These are phyloP conservation scores for Yponomeuta evonymella DNA, from an alignment of 2,888 invertebrate genomes.

Conservation along the genomic window DNA sequence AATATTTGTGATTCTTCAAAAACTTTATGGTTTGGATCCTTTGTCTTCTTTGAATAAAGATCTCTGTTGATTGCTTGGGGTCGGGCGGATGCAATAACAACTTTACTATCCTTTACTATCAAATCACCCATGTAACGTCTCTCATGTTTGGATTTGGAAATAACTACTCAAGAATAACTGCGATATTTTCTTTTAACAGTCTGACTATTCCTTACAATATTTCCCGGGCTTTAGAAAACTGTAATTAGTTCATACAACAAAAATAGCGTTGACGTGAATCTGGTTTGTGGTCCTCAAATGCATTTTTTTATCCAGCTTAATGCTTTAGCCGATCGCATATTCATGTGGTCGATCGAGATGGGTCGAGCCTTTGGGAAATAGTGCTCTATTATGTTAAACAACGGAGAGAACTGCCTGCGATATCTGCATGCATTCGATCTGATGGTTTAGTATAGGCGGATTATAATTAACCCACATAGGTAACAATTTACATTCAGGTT, in stretches of 20 bases:
- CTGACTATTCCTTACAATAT: too few species aligned
- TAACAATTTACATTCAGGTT: slow-evolving; percentile 27
- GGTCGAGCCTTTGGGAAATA: slow-evolving; percentile 28
- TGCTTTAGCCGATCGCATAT: slow-evolving; percentile 29
- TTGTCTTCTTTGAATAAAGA: too few species aligned
- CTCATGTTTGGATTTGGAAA: too few species aligned
- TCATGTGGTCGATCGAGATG: slow-evolving; percentile 27
- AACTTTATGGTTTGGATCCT: too few species aligned
- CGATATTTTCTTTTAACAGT: too few species aligned
- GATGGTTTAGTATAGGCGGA: slow-evolving; percentile 17
- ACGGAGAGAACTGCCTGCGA: neutral
- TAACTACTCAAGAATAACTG: too few species aligned
- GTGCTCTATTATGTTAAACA: slow-evolving; percentile 23
- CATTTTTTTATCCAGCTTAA: slow-evolving; percentile 31
- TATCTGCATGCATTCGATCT: neutral
- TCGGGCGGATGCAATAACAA: too few species aligned
- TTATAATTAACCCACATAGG: slow-evolving; percentile 34
- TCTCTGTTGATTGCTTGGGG: too few species aligned
- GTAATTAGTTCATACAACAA: neutral
- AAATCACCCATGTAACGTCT: too few species aligned
- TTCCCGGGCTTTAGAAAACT: too few species aligned
- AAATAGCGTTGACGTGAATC: slow-evolving; percentile 29
- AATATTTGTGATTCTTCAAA: too few species aligned
- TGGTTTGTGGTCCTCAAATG: slow-evolving; percentile 33
- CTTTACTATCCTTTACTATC: too few species aligned